phyloP scores from a whole-genome alignment of 2,113 vertebrate genomes.

The Pithys albifrons region DNA sequence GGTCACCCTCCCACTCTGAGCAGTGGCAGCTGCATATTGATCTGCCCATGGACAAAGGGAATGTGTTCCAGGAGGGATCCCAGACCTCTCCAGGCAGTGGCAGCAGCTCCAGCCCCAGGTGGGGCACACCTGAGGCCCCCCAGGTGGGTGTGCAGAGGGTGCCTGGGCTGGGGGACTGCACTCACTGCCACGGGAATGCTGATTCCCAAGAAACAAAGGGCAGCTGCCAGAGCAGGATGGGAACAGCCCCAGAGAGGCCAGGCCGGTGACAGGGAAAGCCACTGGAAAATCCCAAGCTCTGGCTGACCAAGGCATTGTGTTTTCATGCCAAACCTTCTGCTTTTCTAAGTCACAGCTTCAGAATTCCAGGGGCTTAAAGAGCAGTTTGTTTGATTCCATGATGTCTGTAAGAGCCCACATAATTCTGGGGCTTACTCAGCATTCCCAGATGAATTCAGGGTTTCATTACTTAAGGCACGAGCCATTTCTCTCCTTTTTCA shows the following conservation, averaged over 20 bases:
- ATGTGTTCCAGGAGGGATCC: neutral
- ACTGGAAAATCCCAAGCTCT: rapidly evolving
- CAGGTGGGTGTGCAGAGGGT: neutral
- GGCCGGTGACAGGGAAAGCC: neutral
- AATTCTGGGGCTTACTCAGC: neutral
- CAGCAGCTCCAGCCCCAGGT: neutral
- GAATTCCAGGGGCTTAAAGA: neutral
- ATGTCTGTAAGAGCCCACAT: neutral
- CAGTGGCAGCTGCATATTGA: rapidly evolving
- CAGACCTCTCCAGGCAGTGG: rapidly evolving
- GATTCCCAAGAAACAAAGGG: neutral
- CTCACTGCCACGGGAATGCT: neutral
- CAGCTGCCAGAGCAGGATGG: neutral
- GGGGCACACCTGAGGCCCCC: rapidly evolving
- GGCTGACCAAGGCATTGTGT: neutral
- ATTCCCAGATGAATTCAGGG: rapidly evolving
- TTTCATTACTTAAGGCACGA: rapidly evolving
- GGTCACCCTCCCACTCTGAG: neutral
- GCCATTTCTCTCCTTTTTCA: neutral
- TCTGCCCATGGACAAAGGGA: rapidly evolving
- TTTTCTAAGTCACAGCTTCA: neutral
- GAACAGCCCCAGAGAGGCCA: rapidly evolving
- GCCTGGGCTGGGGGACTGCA: neutral
- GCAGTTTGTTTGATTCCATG: neutral
- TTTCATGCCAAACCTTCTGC: neutral